phyloP scores from a whole-genome alignment of 2,888 invertebrate genomes.

The Hirtodrosophila alboralis region DNA sequence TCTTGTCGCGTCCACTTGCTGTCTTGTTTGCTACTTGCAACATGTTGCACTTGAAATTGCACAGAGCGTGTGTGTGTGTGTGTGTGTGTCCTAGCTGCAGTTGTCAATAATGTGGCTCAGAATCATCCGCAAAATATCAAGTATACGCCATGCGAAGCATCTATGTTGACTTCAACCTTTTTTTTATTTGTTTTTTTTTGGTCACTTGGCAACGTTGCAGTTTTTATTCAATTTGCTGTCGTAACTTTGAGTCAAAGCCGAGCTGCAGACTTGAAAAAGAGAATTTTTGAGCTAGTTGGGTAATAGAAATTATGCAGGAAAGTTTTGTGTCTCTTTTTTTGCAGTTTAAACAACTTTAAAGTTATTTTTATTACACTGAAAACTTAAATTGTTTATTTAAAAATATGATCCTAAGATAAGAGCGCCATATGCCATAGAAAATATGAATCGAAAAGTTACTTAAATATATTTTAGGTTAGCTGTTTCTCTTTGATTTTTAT shows the following conservation, averaged over 20 bases:
- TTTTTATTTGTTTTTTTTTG: too few species aligned
- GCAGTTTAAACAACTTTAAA: too few species aligned
- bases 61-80: too few species aligned
- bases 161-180: slow-evolving; percentile 12
- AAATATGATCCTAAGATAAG: too few species aligned
- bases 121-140: slow-evolving; percentile 49
- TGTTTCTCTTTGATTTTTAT: not conserved
- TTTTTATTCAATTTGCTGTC: slow-evolving; percentile 30
- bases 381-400: too few species aligned
- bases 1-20: slow-evolving; percentile 58
- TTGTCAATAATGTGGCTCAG: slow-evolving; percentile 14
- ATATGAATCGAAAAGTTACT: too few species aligned
- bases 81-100: too few species aligned
- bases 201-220: slow-evolving; percentile 1
- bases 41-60: slow-evolving; percentile 52
- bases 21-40: slow-evolving; percentile 13
- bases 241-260: slow-evolving; percentile 10
- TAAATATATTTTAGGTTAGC: too few species aligned
- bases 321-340: slow-evolving; percentile 10
- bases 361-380: too few species aligned
- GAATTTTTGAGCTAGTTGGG: slow-evolving; percentile 2
- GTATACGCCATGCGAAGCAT: slow-evolving; percentile 44
- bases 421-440: too few species aligned
- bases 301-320: slow-evolving; percentile 12
- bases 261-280: not conserved